phyloP scores from a whole-genome alignment of 2,888 invertebrate species.

The Oasisia sp. region DNA sequence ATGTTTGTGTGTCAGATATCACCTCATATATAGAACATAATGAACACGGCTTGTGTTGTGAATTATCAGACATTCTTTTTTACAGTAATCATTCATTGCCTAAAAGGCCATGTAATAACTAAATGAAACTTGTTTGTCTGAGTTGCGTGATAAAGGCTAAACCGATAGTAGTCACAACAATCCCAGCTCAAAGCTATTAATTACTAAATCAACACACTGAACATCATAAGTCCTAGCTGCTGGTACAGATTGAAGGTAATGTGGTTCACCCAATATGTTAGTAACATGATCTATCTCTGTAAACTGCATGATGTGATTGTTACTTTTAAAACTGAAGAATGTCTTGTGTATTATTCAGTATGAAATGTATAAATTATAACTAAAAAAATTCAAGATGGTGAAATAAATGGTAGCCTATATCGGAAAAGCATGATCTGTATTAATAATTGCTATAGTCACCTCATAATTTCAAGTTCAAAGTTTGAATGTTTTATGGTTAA shows the following conservation, averaged over 20 bases:
- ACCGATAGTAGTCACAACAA: neutral
- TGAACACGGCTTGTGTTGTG: neutral
- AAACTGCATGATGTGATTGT: neutral
- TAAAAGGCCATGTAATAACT: neutral
- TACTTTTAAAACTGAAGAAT: neutral
- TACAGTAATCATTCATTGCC: neutral
- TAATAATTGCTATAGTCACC: too few species aligned
- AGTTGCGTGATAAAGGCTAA: neutral
- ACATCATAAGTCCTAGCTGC: neutral
- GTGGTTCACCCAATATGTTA: neutral
- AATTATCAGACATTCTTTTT: neutral
- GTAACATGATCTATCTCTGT: neutral
- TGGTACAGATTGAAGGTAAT: neutral
- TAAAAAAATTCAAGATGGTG: neutral
- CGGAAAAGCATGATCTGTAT: neutral
- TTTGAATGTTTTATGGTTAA: too few species aligned
- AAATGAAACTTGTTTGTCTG: neutral
- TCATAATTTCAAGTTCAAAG: too few species aligned
- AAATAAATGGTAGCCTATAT: neutral
- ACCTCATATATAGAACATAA: neutral
- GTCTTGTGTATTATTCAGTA: neutral
- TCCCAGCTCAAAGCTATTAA: neutral
- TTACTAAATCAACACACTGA: neutral
- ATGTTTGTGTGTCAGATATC: neutral
- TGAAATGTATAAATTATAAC: neutral